Evolutionary conservation across 2,797 vertebrate species (phyloP), one percentile per base, ranked within the genome.

Genomic region (Lithobates pipiens): DNA sequence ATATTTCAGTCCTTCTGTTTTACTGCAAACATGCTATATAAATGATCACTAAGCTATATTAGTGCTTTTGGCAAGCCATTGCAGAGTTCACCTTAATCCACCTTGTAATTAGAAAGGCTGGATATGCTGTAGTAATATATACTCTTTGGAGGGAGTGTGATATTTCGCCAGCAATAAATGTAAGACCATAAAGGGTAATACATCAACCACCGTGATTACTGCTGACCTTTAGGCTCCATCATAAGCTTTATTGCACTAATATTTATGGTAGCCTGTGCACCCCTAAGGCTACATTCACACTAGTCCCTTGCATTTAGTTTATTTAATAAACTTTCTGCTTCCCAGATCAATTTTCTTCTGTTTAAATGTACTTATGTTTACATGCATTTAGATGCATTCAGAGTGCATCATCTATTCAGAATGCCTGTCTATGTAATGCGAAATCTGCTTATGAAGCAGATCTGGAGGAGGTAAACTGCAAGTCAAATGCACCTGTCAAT

Each of bases 61-160:
- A 65, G 23, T 15, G 16, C 7, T 65, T n/a, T 65, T 65, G 61
- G 61, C 9, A 54, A 54, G 50, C 1, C 13, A 27, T 42, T 39
- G 76, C 36, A 42, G 3, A 10, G 8, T 50, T 50, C 50, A 10
- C 42, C n/a, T n/a, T 63, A 10, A 61, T 32, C 61, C 10, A 46
- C n/a, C 13, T 74, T 27, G 10, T 82, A 72, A 82, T 65, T 42
- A 81, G n/a, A 6, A 50, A 21, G 10, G 32, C 68, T 21, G 50
- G 32, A 61, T 80, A 71, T 72, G 70, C 46, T 76, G 34, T 68
- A 36, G 71, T 68, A 82, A 81, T 85, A 84, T 85, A 74, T 50
- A 42, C 68, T 74, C 54, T 27, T 69, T 57, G 42, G 61, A 79
- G 73, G 13, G 7, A 68, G 18, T 65, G 10, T 84, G 75, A 84